These are phyloP conservation scores for Sycophila texana DNA, from an alignment of 2,888 invertebrate species.

Conservation along the genomic window DNA sequence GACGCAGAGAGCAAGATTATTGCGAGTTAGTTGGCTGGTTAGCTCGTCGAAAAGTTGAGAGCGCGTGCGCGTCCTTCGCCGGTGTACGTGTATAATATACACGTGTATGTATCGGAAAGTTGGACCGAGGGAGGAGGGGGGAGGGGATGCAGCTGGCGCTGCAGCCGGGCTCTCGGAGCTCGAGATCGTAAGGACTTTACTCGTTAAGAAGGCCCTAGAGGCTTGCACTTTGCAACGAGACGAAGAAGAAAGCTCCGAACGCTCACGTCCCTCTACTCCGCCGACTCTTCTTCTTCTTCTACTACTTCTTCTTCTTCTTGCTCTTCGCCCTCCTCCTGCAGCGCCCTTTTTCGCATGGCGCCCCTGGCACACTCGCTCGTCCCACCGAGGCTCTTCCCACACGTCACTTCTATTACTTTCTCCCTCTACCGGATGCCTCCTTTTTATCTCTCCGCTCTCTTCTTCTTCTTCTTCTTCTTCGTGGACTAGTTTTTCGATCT, in stretches of 20 bases:
- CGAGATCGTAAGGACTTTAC: constrained; percentile 64
- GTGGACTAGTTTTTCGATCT: background rate
- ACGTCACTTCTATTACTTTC: constrained; percentile 37
- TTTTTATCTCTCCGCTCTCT: constrained; percentile 21
- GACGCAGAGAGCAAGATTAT: constrained; percentile 60
- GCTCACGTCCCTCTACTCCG: constrained; percentile 1
- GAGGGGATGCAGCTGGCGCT: constrained; percentile 48
- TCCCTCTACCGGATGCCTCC: constrained; percentile 39
- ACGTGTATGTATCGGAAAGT: background rate
- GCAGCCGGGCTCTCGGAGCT: constrained; percentile 41
- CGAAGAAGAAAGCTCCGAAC: constrained; percentile 16
- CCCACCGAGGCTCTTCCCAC: constrained; percentile 16
- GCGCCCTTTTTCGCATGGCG: too few relatives aligned
- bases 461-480: background rate
- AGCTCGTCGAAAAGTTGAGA: constrained; percentile 66
- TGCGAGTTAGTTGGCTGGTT: constrained; percentile 67
- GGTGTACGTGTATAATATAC: constrained; percentile 34
- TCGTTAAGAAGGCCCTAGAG: constrained; percentile 68
- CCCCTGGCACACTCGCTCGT: background rate
- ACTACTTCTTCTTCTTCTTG: background rate
- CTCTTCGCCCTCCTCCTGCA: background rate
- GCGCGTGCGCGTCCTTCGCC: constrained; percentile 59
- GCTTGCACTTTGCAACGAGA: constrained; percentile 56
- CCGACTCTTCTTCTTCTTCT: background rate
- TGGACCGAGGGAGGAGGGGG: background rate